A percentile compares a stretch with the other conserved stretches of the same genome.
Conservation (phyloP, 1,140 invertebrate species). For the Drosophila nannoptera region DNA sequence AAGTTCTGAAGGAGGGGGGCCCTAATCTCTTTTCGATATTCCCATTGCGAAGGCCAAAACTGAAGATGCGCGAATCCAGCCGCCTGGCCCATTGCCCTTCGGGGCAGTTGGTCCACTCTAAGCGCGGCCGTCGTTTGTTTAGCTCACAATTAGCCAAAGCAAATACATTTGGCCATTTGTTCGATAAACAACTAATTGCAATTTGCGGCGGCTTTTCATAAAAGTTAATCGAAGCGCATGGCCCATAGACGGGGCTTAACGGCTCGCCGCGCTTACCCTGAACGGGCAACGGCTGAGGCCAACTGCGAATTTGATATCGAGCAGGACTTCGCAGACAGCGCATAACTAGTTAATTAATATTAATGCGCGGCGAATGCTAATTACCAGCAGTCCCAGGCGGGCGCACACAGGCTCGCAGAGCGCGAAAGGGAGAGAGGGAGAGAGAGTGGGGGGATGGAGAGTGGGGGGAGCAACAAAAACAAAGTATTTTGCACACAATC, state of each 20-base stretch:
- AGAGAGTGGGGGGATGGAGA: not conserved
- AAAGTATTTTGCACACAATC: conserved; percentile 73
- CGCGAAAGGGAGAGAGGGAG: not conserved
- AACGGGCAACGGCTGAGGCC: conserved; percentile 14
- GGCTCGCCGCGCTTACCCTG: conserved; percentile 32
- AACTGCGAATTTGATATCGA: not conserved
- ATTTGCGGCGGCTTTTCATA: conserved; percentile 16
- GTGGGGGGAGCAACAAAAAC: conserved; percentile 12
- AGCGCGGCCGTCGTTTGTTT: not conserved
- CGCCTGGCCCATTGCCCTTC: no score
- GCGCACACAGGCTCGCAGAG: conserved; percentile 13
- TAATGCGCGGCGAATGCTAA: conserved; percentile 73
- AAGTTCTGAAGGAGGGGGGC: not conserved
- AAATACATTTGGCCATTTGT: conserved; percentile 32
- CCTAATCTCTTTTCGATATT: no score
- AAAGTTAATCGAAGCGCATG: conserved; percentile 49
- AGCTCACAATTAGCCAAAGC: conserved; percentile 4
- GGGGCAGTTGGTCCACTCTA: not conserved
- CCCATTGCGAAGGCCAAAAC: no score
- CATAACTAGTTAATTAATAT: conserved; percentile 77
- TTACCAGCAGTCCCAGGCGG: conserved; percentile 47
- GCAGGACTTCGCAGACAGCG: conserved; percentile 32
- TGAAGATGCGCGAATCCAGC: no score
- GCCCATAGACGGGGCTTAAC: conserved; percentile 30
- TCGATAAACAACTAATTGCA: conserved; percentile 30